Evolutionary conservation across 2,888 invertebrate species (phyloP).

Genomic region (Tillus elongatus): DNA sequence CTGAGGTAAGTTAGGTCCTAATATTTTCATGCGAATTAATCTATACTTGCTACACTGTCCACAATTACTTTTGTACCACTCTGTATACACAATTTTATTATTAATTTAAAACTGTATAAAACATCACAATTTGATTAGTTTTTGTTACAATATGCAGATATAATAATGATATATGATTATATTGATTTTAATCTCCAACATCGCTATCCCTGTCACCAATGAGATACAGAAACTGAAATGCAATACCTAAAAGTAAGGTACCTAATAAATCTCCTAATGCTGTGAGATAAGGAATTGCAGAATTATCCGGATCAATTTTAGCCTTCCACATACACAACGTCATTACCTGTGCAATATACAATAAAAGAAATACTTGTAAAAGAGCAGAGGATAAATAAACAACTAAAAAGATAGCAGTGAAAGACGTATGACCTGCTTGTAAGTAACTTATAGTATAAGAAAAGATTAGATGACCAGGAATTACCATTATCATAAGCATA

Average conservation of each 20-base stretch:
- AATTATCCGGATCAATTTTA: slow-evolving; percentile 80
- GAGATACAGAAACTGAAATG: slow-evolving; percentile 62
- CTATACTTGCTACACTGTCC: too few species aligned
- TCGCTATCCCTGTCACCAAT: slow-evolving; percentile 69
- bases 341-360: slow-evolving; percentile 74
- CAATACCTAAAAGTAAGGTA: slow-evolving; percentile 64
- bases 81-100: too few species aligned
- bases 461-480: slow-evolving; percentile 86
- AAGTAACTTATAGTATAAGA: slow-evolving; percentile 78
- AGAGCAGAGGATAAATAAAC: slow-evolving; percentile 47
- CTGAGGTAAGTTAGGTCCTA: too few species aligned
- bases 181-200: slow-evolving; percentile 51
- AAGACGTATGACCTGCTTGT: slow-evolving; percentile 74
- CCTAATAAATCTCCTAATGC: slow-evolving; percentile 84
- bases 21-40: too few species aligned
- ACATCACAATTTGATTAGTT: too few species aligned
- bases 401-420: slow-evolving; percentile 70
- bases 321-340: slow-evolving; percentile 75
- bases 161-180: too few species aligned
- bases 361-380: slow-evolving; percentile 53
- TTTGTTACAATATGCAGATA: too few species aligned
- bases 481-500: slow-evolving; percentile 58
- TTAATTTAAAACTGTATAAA: too few species aligned
- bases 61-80: too few species aligned
- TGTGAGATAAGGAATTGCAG: slow-evolving; percentile 82